Conservation (phyloP, 2,888 invertebrate species). For the Cosmorhoe ocellata region DNA sequence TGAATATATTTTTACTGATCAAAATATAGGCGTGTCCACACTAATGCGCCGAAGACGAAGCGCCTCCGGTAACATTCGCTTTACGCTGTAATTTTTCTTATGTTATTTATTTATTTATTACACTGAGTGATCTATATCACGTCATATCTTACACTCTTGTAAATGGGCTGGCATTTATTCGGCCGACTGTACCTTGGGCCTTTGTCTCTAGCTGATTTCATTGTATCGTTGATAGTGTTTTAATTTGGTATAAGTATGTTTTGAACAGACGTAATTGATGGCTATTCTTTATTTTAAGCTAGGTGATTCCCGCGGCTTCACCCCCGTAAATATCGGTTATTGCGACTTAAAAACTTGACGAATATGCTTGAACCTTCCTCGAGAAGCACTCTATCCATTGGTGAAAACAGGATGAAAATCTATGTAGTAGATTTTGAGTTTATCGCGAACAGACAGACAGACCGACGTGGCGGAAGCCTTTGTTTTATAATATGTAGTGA, state of each 20-base stretch:
- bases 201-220: constrained; percentile 45
- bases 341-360: too few relatives aligned
- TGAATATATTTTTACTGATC: too few relatives aligned
- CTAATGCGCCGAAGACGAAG: constrained; percentile 44
- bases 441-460: too few relatives aligned
- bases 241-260: constrained; percentile 30
- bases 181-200: constrained; percentile 41
- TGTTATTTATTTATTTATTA: constrained; percentile 83
- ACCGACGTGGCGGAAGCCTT: too few relatives aligned
- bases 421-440: too few relatives aligned
- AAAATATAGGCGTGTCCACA: constrained; percentile 54
- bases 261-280: constrained; percentile 23
- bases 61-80: constrained; percentile 82
- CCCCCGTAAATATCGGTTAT: too few relatives aligned
- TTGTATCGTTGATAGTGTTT: constrained; percentile 38
- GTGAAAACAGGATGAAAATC: too few relatives aligned
- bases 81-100: constrained; percentile 82
- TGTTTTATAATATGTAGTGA: too few relatives aligned
- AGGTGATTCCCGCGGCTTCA: too few relatives aligned
- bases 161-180: constrained; percentile 78
- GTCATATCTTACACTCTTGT: constrained; percentile 82
- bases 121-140: constrained; percentile 81
- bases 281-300: constrained; percentile 4
- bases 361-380: too few relatives aligned
- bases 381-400: too few relatives aligned